phyloP scores from a whole-genome alignment of 1,140 invertebrate species.

The Uloborus diversus region DNA sequence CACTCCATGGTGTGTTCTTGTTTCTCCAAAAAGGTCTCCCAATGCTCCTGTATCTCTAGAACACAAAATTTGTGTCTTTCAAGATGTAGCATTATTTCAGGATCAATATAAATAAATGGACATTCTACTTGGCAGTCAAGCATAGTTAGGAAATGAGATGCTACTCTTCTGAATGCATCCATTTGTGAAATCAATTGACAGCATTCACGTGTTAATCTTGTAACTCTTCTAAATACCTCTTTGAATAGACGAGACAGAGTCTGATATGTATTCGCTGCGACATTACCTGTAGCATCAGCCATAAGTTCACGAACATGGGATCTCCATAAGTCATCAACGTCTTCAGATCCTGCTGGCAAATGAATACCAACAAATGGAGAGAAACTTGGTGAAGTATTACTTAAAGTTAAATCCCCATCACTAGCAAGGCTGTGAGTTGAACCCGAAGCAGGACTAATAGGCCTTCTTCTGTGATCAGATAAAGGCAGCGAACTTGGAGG shows the following conservation, averaged over 20 bases:
- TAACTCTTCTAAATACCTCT: constrained; percentile 63
- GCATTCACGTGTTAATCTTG: constrained; percentile 63
- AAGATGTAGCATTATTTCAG: constrained; percentile 64
- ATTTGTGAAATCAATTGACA: constrained; percentile 58
- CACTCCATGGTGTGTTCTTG: constrained; percentile 89
- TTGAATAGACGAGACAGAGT: constrained; percentile 59
- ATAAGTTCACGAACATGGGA: constrained; percentile 73
- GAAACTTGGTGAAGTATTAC: constrained; percentile 83
- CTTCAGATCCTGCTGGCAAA: constrained; percentile 72
- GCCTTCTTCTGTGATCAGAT: constrained; percentile 56
- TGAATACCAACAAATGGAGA: constrained; percentile 68
- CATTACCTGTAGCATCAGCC: constrained; percentile 65
- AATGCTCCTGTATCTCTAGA: constrained; percentile 93
- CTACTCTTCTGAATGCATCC: constrained; percentile 54
- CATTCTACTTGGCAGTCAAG: constrained; percentile 60
- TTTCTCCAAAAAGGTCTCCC: constrained; percentile 92
- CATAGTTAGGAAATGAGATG: constrained; percentile 59
- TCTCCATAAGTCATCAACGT: constrained; percentile 82
- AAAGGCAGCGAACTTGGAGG: constrained; percentile 59
- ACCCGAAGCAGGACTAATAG: constrained; percentile 61
- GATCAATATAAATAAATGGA: constrained; percentile 61
- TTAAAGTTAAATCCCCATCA: constrained; percentile 87
- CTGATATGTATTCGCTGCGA: constrained; percentile 59
- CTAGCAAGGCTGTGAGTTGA: constrained; percentile 69
- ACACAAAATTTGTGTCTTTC: constrained; percentile 88